phyloP scores from a whole-genome alignment of 2,888 invertebrate species.

The Cenopis cana region DNA sequence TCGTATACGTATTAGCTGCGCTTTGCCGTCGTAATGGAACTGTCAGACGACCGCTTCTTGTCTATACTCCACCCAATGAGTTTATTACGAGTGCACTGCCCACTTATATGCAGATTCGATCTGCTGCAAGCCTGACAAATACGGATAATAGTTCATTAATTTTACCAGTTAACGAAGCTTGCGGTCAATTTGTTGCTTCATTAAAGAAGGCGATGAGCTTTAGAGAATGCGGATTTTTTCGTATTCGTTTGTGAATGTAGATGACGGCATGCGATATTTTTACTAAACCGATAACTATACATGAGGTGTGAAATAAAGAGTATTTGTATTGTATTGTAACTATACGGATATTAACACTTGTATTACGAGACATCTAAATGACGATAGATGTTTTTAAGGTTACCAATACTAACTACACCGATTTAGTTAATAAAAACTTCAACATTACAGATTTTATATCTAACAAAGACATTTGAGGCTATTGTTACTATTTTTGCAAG shows the following conservation, averaged over 20 bases:
- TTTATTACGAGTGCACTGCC: conserved; percentile 72
- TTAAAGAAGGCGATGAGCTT: conserved; percentile 36
- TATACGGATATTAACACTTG: neutral
- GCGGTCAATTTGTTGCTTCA: conserved; percentile 50
- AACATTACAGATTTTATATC: conserved; percentile 60
- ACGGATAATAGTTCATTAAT: conserved; percentile 60
- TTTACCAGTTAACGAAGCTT: conserved; percentile 55
- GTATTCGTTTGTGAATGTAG: conserved; percentile 27
- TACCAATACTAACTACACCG: neutral
- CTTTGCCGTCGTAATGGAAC: conserved; percentile 73
- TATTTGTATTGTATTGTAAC: no score
- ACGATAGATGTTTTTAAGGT: neutral
- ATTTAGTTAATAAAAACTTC: neutral
- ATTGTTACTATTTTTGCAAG: conserved; percentile 69
- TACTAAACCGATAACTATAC: conserved; percentile 1
- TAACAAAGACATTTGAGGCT: conserved; percentile 57
- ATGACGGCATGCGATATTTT: conserved; percentile 14
- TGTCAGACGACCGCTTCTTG: conserved; percentile 72
- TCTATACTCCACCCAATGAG: conserved; percentile 76
- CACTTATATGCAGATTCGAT: conserved; percentile 64
- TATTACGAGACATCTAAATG: neutral
- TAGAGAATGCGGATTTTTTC: conserved; percentile 44
- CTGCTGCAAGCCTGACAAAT: conserved; percentile 54
- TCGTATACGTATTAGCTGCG: conserved; percentile 71
- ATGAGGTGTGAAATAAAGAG: no score